Base-by-base conservation (phyloP, 2,888 invertebrate genomes). In the Therioaphis trifolii region DNA sequence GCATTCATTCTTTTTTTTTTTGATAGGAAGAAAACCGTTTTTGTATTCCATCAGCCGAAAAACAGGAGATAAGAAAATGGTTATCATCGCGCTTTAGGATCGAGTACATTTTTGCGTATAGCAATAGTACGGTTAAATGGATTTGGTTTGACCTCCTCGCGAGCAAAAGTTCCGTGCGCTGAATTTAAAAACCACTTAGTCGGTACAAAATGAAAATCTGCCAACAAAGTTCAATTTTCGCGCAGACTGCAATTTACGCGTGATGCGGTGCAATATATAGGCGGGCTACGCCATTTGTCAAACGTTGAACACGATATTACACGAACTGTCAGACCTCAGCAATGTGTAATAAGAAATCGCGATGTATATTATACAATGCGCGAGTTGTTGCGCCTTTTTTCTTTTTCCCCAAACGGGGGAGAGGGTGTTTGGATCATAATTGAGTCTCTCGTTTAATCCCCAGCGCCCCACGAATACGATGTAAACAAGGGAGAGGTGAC, bases 401-500 rank as follows among this genome's bases (percentile, higher is more conserved):
- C 15, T 7, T 3, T 18, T 3, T 9, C 18, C 2, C 14, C 3
- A 15, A 15, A 27, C 21, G 24, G 24, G 24, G 24, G 58, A 14
- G 68, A 69, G 69, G n/a, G 79, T 55, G 69, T 43, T 7, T 43
- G 66, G 15, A 29, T n/a, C 24, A 27, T 79, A 71, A 80, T 80
- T 68, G 80, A 80, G 80, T 71, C 58, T 58, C 58, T 9, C 29
- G 63, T 35, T 66, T 77, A 61, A 80, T 80, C 80, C 71, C 43
- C 80, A 58, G n/a, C 69, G 58, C 80, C 80, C 80, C 71, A 46
- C 35, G 71, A 61, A 80, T 52, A 43, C 49, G 69, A 11, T 79
- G 78, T 69, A 71, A 80, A 71, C 79, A 55, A 79, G 80, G 80
- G 80, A 71, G 80, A 58, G 46, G 80, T 80, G 80, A 80, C 80